Conservation (phyloP, 1,140 invertebrate species). For the Psix sp. region DNA sequence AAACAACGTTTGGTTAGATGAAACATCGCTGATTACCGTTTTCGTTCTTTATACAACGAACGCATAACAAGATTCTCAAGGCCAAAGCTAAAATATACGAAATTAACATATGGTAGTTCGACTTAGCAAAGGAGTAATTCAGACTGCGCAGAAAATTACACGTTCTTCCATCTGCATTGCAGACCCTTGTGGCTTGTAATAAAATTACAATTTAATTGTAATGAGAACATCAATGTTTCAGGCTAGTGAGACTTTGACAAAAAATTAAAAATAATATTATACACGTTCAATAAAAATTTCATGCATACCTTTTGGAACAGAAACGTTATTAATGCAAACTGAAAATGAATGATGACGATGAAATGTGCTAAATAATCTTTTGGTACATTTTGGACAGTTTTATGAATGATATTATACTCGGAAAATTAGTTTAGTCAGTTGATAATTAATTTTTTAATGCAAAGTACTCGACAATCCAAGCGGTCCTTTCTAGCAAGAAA, state of each 20-base stretch:
- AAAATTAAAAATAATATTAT: no score
- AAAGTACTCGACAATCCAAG: not conserved
- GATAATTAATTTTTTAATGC: slow-evolving; percentile 5
- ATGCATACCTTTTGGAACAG: no score
- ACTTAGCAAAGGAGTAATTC: slow-evolving; percentile 62
- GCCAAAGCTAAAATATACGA: slow-evolving; percentile 45
- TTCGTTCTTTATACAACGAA: slow-evolving; percentile 10
- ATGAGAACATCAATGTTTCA: slow-evolving; percentile 44
- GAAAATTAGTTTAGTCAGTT: no score
- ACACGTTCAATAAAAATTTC: slow-evolving; percentile 35
- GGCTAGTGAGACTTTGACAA: slow-evolving; percentile 30
- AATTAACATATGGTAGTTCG: slow-evolving; percentile 67
- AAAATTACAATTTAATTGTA: slow-evolving; percentile 55
- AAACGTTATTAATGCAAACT: no score
- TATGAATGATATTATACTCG: no score
- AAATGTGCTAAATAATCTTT: no score
- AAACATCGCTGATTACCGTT: slow-evolving; percentile 20
- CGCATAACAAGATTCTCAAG: slow-evolving; percentile 36
- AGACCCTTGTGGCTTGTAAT: slow-evolving; percentile 34
- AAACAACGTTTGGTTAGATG: slow-evolving; percentile 29
- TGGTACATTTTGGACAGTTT: no score
- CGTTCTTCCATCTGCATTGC: slow-evolving; percentile 52
- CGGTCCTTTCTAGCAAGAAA: no score
- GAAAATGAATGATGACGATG: no score
- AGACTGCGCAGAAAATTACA: slow-evolving; percentile 64